phyloP scores from a whole-genome alignment of 1,140 invertebrate genomes.

The Coelopa frigida region DNA sequence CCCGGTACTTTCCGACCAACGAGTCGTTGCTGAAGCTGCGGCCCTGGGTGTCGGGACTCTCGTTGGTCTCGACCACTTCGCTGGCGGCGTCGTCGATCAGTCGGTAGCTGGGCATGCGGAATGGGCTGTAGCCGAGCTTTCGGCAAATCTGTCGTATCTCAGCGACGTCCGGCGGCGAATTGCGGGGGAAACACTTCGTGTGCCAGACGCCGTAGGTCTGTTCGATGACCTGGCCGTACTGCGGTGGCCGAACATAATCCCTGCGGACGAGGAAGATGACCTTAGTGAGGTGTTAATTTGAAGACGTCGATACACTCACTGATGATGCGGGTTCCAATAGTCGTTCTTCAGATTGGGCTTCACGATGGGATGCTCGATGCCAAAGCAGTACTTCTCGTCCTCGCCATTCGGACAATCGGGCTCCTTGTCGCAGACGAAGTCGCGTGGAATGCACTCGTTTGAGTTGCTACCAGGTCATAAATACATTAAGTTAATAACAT shows the following conservation, averaged over 20 bases:
- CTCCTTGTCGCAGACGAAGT: conserved; percentile 65
- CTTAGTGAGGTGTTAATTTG: too few species aligned
- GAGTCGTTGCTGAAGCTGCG: conserved; percentile 28
- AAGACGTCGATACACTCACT: too few species aligned
- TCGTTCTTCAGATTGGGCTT: too few species aligned
- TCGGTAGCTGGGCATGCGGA: conserved; percentile 31
- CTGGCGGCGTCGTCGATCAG: conserved; percentile 34
- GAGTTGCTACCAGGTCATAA: conserved; percentile 27
- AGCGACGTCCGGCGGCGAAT: conserved; percentile 25
- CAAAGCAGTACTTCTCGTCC: conserved; percentile 56
- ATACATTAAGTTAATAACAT: neutral
- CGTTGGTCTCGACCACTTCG: conserved; percentile 26
- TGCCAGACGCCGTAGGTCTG: conserved; percentile 54
- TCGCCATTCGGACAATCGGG: conserved; percentile 61
- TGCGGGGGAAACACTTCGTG: conserved; percentile 49
- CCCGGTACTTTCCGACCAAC: conserved; percentile 27
- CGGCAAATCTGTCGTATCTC: conserved; percentile 46
- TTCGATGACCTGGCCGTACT: conserved; percentile 50
- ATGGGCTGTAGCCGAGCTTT: conserved; percentile 42
- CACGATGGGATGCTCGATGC: conserved; percentile 29
- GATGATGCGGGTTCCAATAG: too few species aligned
- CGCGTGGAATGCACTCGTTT: conserved; percentile 55
- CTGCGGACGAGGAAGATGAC: conserved; percentile 1
- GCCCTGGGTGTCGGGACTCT: conserved; percentile 23
- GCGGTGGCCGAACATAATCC: conserved; percentile 13